Conservation (phyloP, 2,888 invertebrate species). For the Drosophila neotestacea region DNA sequence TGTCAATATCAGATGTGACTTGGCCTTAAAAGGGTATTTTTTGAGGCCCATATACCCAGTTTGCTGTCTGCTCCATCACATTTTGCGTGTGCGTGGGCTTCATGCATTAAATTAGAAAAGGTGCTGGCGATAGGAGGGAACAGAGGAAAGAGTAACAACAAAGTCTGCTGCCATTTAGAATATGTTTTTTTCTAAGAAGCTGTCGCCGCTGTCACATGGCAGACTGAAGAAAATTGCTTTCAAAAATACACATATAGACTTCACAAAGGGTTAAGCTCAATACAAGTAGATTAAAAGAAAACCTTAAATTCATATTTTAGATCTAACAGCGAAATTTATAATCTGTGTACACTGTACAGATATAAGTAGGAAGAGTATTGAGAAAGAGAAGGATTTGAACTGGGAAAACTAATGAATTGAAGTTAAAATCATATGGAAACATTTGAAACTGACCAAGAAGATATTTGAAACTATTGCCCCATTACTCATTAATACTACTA, state of each 20-base stretch:
- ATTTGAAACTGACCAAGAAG: background rate
- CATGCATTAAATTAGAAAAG: conserved; percentile 71
- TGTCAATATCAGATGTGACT: too few relatives aligned
- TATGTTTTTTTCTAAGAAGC: conserved; percentile 44
- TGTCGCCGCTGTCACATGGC: conserved; percentile 41
- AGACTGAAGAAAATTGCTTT: conserved; percentile 54
- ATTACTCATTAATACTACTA: background rate
- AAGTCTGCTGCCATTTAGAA: conserved; percentile 37
- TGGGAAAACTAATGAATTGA: background rate
- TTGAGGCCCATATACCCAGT: background rate
- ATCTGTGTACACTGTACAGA: background rate
- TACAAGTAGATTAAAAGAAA: conserved; percentile 1
- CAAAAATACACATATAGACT: conserved; percentile 8
- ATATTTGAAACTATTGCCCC: background rate
- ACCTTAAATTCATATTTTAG: background rate
- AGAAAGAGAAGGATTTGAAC: too few relatives aligned
- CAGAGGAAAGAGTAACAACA: conserved; percentile 1
- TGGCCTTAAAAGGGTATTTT: conserved; percentile 34
- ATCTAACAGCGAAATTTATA: background rate
- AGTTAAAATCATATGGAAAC: too few relatives aligned
- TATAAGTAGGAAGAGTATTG: background rate
- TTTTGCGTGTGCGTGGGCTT: conserved; percentile 58
- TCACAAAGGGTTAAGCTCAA: conserved; percentile 14
- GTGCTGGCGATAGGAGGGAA: background rate
- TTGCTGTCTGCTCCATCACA: conserved; percentile 31